Conservation (phyloP, 2,888 invertebrate genomes). For the Ormyrus pomaceus region DNA sequence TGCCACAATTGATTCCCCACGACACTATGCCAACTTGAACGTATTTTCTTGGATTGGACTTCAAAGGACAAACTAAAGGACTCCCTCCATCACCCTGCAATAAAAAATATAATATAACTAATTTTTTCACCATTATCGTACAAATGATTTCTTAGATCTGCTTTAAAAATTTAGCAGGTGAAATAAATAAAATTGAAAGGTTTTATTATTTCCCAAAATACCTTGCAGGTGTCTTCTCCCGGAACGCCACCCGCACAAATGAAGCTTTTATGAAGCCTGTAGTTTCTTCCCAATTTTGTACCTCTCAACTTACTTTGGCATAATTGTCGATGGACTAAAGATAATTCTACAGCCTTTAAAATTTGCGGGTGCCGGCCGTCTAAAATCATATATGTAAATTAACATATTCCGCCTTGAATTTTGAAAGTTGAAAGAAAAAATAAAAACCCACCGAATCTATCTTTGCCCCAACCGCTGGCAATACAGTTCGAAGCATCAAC, state of each 20-base stretch:
- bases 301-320: slow-evolving; percentile 81
- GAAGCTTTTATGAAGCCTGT: slow-evolving; percentile 82
- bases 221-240: slow-evolving; percentile 84
- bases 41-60: slow-evolving; percentile 75
- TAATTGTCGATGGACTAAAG: slow-evolving; percentile 78
- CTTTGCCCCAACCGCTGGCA: slow-evolving; percentile 87
- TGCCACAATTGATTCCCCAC: slow-evolving; percentile 90
- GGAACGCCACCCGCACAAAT: slow-evolving; percentile 87
- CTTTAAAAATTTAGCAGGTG: not conserved
- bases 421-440: not conserved
- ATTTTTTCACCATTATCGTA: not conserved
- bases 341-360: slow-evolving; percentile 83
- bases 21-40: slow-evolving; percentile 83
- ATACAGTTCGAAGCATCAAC: slow-evolving; percentile 79
- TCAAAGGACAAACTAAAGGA: slow-evolving; percentile 85
- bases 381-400: slow-evolving; percentile 36
- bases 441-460: slow-evolving; percentile 79
- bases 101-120: not conserved
- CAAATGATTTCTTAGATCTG: not conserved
- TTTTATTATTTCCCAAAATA: slow-evolving; percentile 56
- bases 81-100: slow-evolving; percentile 85
- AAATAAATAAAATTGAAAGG: too few species aligned
- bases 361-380: slow-evolving; percentile 80
- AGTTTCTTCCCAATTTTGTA: slow-evolving; percentile 83
- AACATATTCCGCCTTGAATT: not conserved